Evolutionary conservation across 2,888 invertebrate genomes (phyloP).

Genomic region (Timema podura): DNA sequence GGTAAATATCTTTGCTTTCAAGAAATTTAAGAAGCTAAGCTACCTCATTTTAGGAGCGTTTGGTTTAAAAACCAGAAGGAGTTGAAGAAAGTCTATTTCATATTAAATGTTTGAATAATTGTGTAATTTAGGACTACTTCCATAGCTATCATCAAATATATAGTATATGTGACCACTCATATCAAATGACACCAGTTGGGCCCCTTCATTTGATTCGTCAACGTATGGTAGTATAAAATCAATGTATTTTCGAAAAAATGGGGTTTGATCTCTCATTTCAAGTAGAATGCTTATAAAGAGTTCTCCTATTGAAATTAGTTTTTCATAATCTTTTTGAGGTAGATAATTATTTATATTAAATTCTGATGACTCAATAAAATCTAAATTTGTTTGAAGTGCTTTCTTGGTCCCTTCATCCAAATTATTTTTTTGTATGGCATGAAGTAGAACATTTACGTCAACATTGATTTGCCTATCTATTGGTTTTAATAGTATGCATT

Average conservation of each 20-base stretch:
- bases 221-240: constrained; percentile 3
- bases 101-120: not conserved
- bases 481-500: constrained; percentile 8
- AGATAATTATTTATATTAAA: constrained; percentile 15
- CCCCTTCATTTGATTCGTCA: constrained; percentile 8
- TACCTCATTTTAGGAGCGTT: constrained; percentile 16
- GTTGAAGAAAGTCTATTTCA: constrained; percentile 19
- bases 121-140: too few relatives aligned
- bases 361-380: constrained; percentile 2
- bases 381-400: not conserved
- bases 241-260: not conserved
- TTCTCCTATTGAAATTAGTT: constrained; percentile 16
- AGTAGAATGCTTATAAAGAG: constrained; percentile 13
- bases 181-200: too few relatives aligned
- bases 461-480: not conserved
- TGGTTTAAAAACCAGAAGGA: constrained; percentile 17
- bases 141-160: too few relatives aligned
- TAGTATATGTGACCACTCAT: too few relatives aligned
- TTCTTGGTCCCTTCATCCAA: not conserved
- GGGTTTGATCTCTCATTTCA: constrained; percentile 13
- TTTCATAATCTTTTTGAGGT: constrained; percentile 10
- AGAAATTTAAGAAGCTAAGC: constrained; percentile 13
- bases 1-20: constrained; percentile 14
- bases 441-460: not conserved
- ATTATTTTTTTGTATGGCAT: constrained; percentile 4